Conservation (phyloP, 2,113 vertebrate genomes). For the Cynoglossus semilaevis region DNA sequence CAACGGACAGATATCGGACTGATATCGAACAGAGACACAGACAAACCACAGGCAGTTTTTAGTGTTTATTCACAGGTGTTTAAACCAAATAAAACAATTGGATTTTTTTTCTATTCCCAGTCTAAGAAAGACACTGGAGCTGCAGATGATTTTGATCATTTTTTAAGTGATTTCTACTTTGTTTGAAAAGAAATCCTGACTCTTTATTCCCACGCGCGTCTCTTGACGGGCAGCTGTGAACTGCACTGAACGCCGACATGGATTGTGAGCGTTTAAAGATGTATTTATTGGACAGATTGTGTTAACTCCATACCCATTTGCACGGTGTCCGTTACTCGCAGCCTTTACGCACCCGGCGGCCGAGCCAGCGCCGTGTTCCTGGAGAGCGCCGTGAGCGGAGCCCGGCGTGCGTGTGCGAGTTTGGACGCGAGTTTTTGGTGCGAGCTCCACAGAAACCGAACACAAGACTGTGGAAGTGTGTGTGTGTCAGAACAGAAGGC, state of each 20-base stretch:
- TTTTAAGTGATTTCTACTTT: slow-evolving; percentile 1
- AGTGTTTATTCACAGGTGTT: slow-evolving; percentile 4
- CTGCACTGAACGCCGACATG: slow-evolving; percentile 29
- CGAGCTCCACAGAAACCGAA: slow-evolving; percentile 32
- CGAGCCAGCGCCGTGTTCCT: slow-evolving; percentile 17
- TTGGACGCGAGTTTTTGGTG: slow-evolving; percentile 7
- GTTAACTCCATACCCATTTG: not conserved
- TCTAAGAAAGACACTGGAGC: slow-evolving; percentile 9
- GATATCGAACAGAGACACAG: not conserved
- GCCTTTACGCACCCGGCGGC: not conserved
- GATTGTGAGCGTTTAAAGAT: slow-evolving; percentile 39
- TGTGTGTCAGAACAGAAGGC: slow-evolving; percentile 16
- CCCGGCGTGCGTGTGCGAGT: slow-evolving; percentile 20
- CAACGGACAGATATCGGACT: slow-evolving; percentile 13
- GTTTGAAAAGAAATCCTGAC: slow-evolving; percentile 3
- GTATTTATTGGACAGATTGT: slow-evolving; percentile 21
- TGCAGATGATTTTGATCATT: not conserved
- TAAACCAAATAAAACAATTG: slow-evolving; percentile 17
- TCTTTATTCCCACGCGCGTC: slow-evolving; percentile 8
- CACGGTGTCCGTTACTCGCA: not conserved
- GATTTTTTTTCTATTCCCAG: slow-evolving; percentile 21
- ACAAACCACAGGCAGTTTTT: slow-evolving; percentile 7
- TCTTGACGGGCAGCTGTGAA: slow-evolving; percentile 14
- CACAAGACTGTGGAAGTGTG: slow-evolving; percentile 10
- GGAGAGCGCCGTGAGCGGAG: slow-evolving; percentile 25